Evolutionary conservation across 2,797 vertebrate genomes (phyloP).

Genomic region (Luscinia luscinia): DNA sequence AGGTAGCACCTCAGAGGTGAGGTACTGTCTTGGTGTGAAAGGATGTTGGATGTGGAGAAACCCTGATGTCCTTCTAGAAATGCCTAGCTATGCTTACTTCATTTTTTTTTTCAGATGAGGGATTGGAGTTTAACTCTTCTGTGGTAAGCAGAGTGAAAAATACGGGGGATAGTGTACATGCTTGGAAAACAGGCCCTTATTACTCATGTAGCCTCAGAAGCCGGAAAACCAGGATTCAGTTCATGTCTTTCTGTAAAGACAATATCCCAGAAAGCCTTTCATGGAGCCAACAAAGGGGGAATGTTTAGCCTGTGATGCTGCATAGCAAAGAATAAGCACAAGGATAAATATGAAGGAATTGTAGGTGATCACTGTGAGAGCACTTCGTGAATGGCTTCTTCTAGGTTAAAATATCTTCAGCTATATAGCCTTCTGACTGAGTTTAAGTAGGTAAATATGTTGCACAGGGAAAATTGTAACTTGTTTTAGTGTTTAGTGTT

Average conservation of each 20-base stretch:
- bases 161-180: background rate
- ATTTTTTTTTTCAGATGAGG: background rate
- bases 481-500: background rate
- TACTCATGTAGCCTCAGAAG: background rate
- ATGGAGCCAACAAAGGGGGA: background rate
- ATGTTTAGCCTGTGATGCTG: background rate
- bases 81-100: background rate
- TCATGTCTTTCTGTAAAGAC: background rate
- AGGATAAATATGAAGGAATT: background rate
- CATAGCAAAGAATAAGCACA: background rate
- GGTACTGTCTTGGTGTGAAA: background rate
- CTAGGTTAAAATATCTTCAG: background rate
- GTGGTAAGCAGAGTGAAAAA: background rate
- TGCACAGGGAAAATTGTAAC: background rate
- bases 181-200: background rate
- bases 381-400: background rate
- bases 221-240: background rate
- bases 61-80: background rate
- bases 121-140: background rate
- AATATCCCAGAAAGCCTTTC: background rate
- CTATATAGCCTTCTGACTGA: background rate
- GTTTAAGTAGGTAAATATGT: background rate
- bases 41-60: background rate
- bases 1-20: background rate
- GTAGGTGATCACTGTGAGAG: background rate